These are phyloP conservation scores for Sinocyclocheilus anshuiensis DNA, from an alignment of 2,113 vertebrate species.

Conservation along the genomic window DNA sequence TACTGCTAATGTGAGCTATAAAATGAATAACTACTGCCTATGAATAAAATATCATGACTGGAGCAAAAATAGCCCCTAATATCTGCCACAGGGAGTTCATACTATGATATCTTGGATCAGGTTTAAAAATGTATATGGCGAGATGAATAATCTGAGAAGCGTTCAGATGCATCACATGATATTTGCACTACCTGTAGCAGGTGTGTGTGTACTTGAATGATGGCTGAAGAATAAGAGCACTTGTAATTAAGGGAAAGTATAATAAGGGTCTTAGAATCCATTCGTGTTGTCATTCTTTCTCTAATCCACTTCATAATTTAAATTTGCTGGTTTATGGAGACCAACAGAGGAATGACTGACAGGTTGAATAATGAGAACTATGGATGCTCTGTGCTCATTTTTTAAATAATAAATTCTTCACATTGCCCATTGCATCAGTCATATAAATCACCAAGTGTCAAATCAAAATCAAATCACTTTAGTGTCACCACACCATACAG, in stretches of 20 bases:
- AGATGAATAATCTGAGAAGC: constrained; percentile 57
- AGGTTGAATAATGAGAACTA: constrained; percentile 25
- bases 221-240: constrained; percentile 10
- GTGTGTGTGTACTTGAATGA: neutral
- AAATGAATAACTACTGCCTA: constrained; percentile 56
- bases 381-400: neutral
- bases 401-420: neutral
- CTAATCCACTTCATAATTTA: too few relatives aligned
- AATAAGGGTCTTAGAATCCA: constrained; percentile 16
- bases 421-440: constrained; percentile 4
- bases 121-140: constrained; percentile 57
- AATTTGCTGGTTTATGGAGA: neutral
- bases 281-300: constrained; percentile 10
- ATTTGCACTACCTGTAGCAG: constrained; percentile 29
- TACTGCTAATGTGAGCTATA: constrained; percentile 50
- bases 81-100: constrained; percentile 56
- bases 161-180: constrained; percentile 52
- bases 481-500: neutral
- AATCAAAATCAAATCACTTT: constrained; percentile 10
- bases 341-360: constrained; percentile 25
- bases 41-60: constrained; percentile 62
- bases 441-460: constrained; percentile 20
- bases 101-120: constrained; percentile 55
- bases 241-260: constrained; percentile 7
- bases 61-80: constrained; percentile 62